Base-by-base conservation (phyloP, 2,797 vertebrate genomes). In the Poliocrania exsul region DNA sequence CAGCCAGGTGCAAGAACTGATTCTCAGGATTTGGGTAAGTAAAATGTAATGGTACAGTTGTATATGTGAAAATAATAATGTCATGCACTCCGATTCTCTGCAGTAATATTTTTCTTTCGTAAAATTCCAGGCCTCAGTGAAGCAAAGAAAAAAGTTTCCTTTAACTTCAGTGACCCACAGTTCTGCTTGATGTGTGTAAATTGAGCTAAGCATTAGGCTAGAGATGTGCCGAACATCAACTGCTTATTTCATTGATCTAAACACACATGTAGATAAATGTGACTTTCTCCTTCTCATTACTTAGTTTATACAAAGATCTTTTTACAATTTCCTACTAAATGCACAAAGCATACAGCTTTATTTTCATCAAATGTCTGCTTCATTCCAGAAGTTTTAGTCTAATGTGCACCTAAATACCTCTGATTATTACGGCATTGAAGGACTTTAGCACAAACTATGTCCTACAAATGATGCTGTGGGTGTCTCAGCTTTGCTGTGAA, bases 1-100 rank as follows among this genome's bases (percentile, higher is more conserved):
- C 98, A 99, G 94, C 98, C 98, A 18, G 67, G 65, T 57, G 92
- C 74, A 86, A 97, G 97, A 78, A 70, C 49, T 13, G 61, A 38
- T 13, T 65, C 72, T 50, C 86, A 82, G 62, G 73, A 85, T 38
- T 65, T 96, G 12, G 98, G 98, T 98, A 97, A 98, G 97, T 97
- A 42, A 86, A 38, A 19, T 77, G 31, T 26, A 66, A 62, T 38
- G 18, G 11, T 58, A 35, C 4, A 26, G 6, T 57, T 75, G 17
- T 53, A 40, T 56, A 4, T n/a, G 5, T 88, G n/a, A 94, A 25
- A 84, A 56, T 60, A 57, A 33, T 64, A 40, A 58, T 38, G 20
- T 11, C 26, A 71, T 29, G 50, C 12, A 28, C 6, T 64, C 44
- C 18, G 16, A 54, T 49, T 81, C 61, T 87, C 60, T n/a, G 16